Evolutionary conservation across 2,888 invertebrate genomes (phyloP).

Genomic region (Sarcophaga carnaria): DNA sequence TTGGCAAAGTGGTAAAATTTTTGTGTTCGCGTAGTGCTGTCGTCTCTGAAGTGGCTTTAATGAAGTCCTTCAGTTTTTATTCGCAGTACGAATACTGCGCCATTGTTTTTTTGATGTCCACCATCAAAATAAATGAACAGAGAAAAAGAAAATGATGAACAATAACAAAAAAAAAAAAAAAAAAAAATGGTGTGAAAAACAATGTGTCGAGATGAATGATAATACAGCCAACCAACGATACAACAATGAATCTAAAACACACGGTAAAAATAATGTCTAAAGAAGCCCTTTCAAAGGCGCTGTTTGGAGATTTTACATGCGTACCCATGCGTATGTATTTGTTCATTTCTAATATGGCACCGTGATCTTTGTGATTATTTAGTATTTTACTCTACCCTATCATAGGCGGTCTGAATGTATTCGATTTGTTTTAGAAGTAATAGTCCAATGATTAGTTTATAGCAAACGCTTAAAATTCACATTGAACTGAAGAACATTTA

Average conservation of each 20-base stretch:
- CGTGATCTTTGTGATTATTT: too few relatives aligned
- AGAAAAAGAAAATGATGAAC: not conserved
- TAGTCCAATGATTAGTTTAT: too few relatives aligned
- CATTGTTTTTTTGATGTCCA: not conserved
- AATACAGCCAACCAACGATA: constrained; percentile 30
- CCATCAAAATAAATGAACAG: constrained; percentile 15
- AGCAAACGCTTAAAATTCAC: too few relatives aligned
- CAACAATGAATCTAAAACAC: constrained; percentile 2
- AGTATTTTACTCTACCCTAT: too few relatives aligned
- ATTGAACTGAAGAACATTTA: too few relatives aligned
- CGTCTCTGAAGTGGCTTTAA: constrained; percentile 39
- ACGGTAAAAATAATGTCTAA: too few relatives aligned
- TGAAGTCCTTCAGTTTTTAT: constrained; percentile 18
- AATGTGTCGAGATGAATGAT: constrained; percentile 28
- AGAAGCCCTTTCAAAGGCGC: too few relatives aligned
- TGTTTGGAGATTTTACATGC: too few relatives aligned
- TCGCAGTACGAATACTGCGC: not conserved
- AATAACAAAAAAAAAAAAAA: constrained; percentile 4
- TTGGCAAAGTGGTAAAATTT: constrained; percentile 3
- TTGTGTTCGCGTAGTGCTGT: constrained; percentile 23
- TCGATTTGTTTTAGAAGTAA: too few relatives aligned
- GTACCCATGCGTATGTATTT: too few relatives aligned
- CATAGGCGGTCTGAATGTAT: too few relatives aligned
- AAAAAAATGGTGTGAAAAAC: not conserved
- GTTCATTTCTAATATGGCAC: too few relatives aligned